Evolutionary conservation across 1,140 invertebrate species (phyloP).

Genomic region (Bombus pyrosoma): DNA sequence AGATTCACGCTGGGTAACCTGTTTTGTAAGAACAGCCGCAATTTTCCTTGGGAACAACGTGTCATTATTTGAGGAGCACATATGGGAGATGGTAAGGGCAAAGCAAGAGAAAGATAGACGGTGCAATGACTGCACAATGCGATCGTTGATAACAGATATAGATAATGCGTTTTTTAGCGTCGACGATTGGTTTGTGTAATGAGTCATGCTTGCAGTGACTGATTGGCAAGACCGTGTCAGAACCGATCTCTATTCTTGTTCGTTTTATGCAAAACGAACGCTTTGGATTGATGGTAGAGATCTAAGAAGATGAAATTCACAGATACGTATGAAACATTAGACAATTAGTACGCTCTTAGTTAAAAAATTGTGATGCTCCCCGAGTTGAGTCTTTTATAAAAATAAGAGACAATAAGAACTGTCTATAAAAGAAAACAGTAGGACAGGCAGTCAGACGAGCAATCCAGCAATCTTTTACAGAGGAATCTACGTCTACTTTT

Average conservation of each 20-base stretch:
- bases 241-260: constrained; percentile 30
- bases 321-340: too few relatives aligned
- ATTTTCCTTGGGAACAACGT: constrained; percentile 56
- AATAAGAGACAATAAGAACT: too few relatives aligned
- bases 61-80: constrained; percentile 46
- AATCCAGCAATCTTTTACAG: too few relatives aligned
- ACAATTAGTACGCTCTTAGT: too few relatives aligned
- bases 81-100: background rate
- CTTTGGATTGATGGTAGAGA: background rate
- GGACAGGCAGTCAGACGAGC: too few relatives aligned
- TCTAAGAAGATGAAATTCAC: too few relatives aligned
- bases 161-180: constrained; percentile 70
- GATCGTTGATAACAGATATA: constrained; percentile 61
- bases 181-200: constrained; percentile 70
- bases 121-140: constrained; percentile 47
- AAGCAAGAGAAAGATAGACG: background rate
- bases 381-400: too few relatives aligned
- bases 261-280: constrained; percentile 52
- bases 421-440: too few relatives aligned
- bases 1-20: constrained; percentile 45
- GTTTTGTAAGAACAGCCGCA: constrained; percentile 52
- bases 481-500: too few relatives aligned
- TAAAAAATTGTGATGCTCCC: too few relatives aligned
- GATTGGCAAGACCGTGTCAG: constrained; percentile 64
- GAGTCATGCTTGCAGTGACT: constrained; percentile 78